These are phyloP conservation scores for Cinara cedri DNA, from an alignment of 2,888 invertebrate species.

Conservation along the genomic window DNA sequence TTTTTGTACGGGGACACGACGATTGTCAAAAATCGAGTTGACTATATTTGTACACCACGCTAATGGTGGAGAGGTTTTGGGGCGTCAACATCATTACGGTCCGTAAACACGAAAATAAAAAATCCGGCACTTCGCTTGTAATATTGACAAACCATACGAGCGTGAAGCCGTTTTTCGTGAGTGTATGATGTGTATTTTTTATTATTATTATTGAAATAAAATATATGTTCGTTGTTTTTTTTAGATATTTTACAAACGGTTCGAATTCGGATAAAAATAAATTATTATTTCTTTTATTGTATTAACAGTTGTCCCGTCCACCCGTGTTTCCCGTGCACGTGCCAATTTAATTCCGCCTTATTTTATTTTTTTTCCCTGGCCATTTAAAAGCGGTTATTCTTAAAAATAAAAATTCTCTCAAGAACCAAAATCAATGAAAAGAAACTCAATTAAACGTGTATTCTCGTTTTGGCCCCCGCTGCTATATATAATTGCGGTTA, in stretches of 20 bases:
- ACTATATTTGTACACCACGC: neutral
- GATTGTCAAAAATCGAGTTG: conserved; percentile 12
- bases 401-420: no score
- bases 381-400: no score
- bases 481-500: no score
- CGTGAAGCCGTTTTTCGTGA: neutral
- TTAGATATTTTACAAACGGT: no score
- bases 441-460: no score
- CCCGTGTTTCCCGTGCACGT: no score
- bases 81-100: conserved; percentile 48
- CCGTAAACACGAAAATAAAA: conserved; percentile 38
- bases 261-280: neutral
- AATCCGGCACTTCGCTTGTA: neutral
- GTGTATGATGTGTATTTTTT: neutral
- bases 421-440: no score
- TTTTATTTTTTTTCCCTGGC: no score
- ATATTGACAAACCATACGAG: conserved; percentile 39
- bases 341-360: no score
- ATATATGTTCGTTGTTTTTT: neutral
- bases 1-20: neutral
- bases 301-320: no score
- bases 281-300: neutral
- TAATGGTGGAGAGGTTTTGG: neutral
- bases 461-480: no score
- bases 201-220: conserved; percentile 13